Percentiles rank a stretch among this genome's conserved stretches.
Evolutionary conservation across 1,140 invertebrate species (phyloP).

Genomic region (Aphelenchoides besseyi): DNA sequence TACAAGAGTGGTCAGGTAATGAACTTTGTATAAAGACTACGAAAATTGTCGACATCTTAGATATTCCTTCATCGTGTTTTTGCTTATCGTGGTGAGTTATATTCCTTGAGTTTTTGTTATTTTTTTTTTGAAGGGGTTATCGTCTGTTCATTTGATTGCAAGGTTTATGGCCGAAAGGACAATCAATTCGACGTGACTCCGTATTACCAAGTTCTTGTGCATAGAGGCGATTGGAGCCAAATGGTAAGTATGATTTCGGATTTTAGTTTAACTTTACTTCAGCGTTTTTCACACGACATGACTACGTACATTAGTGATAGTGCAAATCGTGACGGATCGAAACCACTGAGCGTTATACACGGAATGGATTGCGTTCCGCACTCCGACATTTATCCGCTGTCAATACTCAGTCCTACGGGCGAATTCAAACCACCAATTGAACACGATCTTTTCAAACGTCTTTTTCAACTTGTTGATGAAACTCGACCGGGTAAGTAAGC

Average conservation of each 20-base stretch:
- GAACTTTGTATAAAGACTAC: not conserved
- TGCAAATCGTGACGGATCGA: constrained; percentile 32
- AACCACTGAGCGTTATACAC: constrained; percentile 42
- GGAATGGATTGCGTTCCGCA: constrained; percentile 58
- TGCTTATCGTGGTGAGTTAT: constrained; percentile 59
- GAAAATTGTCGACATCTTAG: constrained; percentile 8
- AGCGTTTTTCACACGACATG: constrained; percentile 52
- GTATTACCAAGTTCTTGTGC: constrained; percentile 57
- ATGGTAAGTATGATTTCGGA: constrained; percentile 39
- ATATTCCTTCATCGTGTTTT: constrained; percentile 54
- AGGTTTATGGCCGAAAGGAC: constrained; percentile 28
- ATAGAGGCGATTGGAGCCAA: constrained; percentile 50
- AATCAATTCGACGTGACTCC: constrained; percentile 9
- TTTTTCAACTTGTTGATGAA: constrained; percentile 35
- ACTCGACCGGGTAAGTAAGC: constrained; percentile 13
- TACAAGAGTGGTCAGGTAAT: constrained; percentile 34
- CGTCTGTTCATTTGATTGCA: constrained; percentile 45
- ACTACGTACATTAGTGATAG: constrained; percentile 47
- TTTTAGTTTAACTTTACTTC: constrained; percentile 17
- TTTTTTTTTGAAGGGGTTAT: too few species aligned
- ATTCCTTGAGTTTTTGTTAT: too few species aligned
- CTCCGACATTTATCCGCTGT: constrained; percentile 50
- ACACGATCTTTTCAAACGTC: constrained; percentile 44
- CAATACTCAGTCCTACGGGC: not conserved
- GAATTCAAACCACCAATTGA: constrained; percentile 34